Conservation (phyloP, 2,888 invertebrate species). For the Rhabditoides inermis region DNA sequence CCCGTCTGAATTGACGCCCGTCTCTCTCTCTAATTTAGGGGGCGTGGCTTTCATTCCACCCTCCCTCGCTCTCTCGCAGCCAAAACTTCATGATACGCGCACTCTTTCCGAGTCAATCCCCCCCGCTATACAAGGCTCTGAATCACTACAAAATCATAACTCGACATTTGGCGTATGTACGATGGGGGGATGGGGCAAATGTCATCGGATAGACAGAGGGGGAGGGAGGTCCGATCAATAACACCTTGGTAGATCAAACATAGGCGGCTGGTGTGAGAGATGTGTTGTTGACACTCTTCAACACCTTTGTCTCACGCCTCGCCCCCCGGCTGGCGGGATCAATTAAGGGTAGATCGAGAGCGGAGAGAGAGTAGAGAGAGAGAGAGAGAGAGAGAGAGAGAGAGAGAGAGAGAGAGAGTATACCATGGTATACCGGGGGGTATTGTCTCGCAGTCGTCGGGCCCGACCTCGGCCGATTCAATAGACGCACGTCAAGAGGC, state of each 20-base stretch:
- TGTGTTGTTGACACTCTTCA: too few species aligned
- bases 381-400: neutral
- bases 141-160: neutral
- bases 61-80: neutral
- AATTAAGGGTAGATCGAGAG: neutral
- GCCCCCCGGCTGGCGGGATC: too few species aligned
- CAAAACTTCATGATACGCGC: too few species aligned
- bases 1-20: too few species aligned
- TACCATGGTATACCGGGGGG: too few species aligned
- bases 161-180: neutral
- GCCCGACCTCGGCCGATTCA: too few species aligned
- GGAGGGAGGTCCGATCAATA: slow-evolving; percentile 2
- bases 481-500: too few species aligned
- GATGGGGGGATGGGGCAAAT: slow-evolving; percentile 4
- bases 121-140: neutral
- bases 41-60: neutral
- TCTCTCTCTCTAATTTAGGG: neutral
- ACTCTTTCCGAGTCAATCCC: neutral
- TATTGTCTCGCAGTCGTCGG: too few species aligned
- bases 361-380: neutral
- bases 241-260: too few species aligned
- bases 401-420: slow-evolving; percentile 5
- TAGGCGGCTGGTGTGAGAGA: too few species aligned
- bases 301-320: too few species aligned
- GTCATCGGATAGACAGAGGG: slow-evolving; percentile 4